Evolutionary conservation across 2,113 vertebrate genomes (phyloP).

Genomic region (Puntigrus tetrazona): DNA sequence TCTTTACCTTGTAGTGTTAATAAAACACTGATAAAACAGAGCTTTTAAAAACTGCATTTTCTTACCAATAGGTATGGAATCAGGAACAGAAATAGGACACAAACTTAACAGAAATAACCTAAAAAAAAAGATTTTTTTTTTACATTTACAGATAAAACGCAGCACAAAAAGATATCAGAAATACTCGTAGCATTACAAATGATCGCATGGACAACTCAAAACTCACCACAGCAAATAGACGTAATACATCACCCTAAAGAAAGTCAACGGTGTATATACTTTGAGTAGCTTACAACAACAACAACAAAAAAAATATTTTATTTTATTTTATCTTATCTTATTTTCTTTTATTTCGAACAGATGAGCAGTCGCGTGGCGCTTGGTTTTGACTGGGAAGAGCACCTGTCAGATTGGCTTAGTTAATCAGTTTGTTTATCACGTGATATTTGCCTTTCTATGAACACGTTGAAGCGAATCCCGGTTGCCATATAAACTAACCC

Average conservation of each 20-base stretch:
- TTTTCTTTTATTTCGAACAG: neutral
- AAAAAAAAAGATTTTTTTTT: too few species aligned
- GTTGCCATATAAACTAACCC: too few species aligned
- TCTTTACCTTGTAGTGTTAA: neutral
- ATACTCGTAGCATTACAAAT: neutral
- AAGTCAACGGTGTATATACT: neutral
- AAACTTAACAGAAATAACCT: conserved; percentile 39
- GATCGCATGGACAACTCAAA: neutral
- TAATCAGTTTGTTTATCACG: conserved; percentile 18
- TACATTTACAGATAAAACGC: too few species aligned
- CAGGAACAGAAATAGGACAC: neutral
- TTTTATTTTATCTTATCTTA: neutral
- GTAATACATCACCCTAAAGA: conserved; percentile 1
- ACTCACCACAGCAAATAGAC: conserved; percentile 28
- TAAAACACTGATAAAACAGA: neutral
- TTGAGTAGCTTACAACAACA: neutral
- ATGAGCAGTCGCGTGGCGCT: neutral
- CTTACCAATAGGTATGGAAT: conserved; percentile 46
- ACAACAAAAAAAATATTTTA: neutral
- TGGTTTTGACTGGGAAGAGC: neutral
- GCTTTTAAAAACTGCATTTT: neutral
- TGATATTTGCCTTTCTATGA: neutral
- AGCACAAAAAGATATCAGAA: too few species aligned
- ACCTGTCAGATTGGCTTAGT: conserved; percentile 24
- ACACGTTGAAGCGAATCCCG: neutral